Evolutionary conservation across 1,140 invertebrate species (phyloP), one percentile per base, ranked within the genome.

Genomic region (Nautilus pompilius): DNA sequence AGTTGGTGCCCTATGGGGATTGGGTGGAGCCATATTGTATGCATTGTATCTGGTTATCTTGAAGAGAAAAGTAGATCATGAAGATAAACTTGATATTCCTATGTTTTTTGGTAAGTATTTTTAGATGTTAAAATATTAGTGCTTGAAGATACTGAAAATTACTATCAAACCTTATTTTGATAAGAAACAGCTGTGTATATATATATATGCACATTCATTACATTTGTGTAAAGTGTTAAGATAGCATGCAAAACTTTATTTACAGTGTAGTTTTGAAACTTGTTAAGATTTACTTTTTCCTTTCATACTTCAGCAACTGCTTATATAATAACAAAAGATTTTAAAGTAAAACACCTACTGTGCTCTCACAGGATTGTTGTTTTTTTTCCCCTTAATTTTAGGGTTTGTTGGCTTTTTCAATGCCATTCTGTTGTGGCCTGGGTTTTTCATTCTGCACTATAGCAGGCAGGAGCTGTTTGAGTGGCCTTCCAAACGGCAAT

Each of bases 371-470:
- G 45, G 45, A 26, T 46, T 46, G 29, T 63, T 45, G 10, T 30
- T 57, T n/a, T 46, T 24, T 29, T 29, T 54, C 24, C 0, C 36
- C 34, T 41, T 32, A 60, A 36, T 79, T 85, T 24, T 77, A 92
- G 90, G 92, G 41, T 95, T 95, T 84, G 90, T 95, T 62, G 93
- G 93, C 26, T 81, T 95, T 2, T 93, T 93, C 77, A 93, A 90
- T 83, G 79, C 91, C 5, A 77, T 92, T 51, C 80, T 93, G 22
- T 74, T 95, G 55, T 95, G 93, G 92, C 93, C 93, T 32, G 85
- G 92, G 53, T 92, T 95, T 76, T 89, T 94, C 72, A 86, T 94
- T 59, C 83, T 94, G 8, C 90, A 95, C 83, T 91, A 90, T 73
- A 87, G 82, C 10, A 86, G 88, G 73, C 85, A 88, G 70, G 93